Evolutionary conservation across 1,140 invertebrate species (phyloP).

Genomic region (Drosophila sp.): DNA sequence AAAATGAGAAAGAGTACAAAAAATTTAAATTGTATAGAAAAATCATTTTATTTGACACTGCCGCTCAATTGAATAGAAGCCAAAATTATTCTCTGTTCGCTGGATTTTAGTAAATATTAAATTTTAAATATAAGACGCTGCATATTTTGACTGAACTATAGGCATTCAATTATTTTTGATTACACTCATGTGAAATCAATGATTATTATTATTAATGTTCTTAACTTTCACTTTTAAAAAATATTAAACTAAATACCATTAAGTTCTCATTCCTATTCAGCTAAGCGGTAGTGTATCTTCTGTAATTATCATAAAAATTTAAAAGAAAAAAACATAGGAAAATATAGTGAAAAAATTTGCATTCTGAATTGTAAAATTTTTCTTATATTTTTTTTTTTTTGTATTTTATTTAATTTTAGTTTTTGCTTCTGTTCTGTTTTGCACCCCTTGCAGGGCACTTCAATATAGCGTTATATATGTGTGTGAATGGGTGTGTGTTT

Average conservation of each 20-base stretch:
- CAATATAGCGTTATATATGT: slow-evolving; percentile 55
- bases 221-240: too few relatives aligned
- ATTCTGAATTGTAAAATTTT: slow-evolving; percentile 76
- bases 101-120: too few relatives aligned
- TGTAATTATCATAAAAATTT: slow-evolving; percentile 12
- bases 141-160: too few relatives aligned
- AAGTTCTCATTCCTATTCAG: not conserved
- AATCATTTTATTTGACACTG: not conserved
- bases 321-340: slow-evolving; percentile 35
- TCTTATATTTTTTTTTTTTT: slow-evolving; percentile 42
- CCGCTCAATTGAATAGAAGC: not conserved
- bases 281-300: not conserved
- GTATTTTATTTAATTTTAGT: slow-evolving; percentile 29
- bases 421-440: slow-evolving; percentile 38
- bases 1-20: slow-evolving; percentile 18
- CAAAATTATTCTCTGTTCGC: too few relatives aligned
- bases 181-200: too few relatives aligned
- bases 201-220: too few relatives aligned
- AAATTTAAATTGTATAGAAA: slow-evolving; percentile 1
- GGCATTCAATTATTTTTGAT: too few relatives aligned
- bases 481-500: slow-evolving; percentile 40
- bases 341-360: slow-evolving; percentile 61
- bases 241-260: not conserved
- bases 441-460: slow-evolving; percentile 41
- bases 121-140: too few relatives aligned